Evolutionary conservation across 2,888 invertebrate genomes (phyloP).

Genomic region (Congeria kusceri): DNA sequence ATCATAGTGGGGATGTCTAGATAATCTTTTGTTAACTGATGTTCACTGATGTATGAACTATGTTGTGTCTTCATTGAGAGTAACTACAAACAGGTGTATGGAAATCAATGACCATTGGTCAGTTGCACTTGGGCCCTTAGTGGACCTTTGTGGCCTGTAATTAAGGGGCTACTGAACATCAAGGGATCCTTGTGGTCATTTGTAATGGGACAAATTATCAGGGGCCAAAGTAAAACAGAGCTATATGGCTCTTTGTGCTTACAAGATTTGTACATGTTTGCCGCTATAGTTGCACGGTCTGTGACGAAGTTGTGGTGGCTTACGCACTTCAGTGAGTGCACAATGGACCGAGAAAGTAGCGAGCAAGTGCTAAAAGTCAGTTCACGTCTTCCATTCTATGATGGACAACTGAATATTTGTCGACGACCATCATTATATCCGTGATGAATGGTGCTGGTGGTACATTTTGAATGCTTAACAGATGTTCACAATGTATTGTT

Average conservation of each 20-base stretch:
- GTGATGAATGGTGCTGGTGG: slow-evolving; percentile 1
- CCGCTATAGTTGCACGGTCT: background rate
- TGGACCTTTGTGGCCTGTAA: slow-evolving; percentile 28
- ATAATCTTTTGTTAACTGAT: too few relatives aligned
- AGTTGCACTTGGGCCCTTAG: slow-evolving; percentile 8
- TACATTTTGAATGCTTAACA: background rate
- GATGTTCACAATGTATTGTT: background rate
- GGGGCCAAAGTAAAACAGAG: too few relatives aligned
- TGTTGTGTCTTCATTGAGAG: too few relatives aligned
- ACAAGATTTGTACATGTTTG: too few relatives aligned
- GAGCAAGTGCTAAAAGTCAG: slow-evolving; percentile 5
- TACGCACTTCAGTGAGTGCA: background rate
- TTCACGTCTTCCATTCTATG: background rate
- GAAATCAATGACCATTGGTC: slow-evolving; percentile 29
- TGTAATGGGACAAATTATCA: slow-evolving; percentile 17
- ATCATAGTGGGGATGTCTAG: too few relatives aligned
- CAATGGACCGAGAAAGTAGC: background rate
- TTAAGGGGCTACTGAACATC: slow-evolving; percentile 29
- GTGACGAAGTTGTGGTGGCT: background rate
- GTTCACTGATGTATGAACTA: too few relatives aligned
- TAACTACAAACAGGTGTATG: slow-evolving; percentile 26
- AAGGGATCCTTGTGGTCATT: slow-evolving; percentile 26
- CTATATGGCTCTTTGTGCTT: too few relatives aligned
- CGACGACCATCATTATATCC: background rate
- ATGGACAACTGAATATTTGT: slow-evolving; percentile 3